Conservation (phyloP, 1,140 invertebrate genomes). For the Zelostemma sp. region DNA sequence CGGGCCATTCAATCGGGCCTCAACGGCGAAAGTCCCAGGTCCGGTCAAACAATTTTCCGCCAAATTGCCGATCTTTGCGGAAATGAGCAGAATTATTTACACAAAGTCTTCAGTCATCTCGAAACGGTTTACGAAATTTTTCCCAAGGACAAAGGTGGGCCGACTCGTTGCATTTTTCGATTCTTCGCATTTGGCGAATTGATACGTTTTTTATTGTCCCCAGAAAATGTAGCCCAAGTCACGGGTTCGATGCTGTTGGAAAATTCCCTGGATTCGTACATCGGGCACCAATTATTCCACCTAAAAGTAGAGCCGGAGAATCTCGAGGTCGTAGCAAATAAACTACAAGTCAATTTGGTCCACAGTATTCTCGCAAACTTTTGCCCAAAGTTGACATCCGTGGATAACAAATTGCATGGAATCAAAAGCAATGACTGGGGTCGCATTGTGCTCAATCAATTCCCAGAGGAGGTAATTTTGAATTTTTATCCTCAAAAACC, state of each 20-base stretch:
- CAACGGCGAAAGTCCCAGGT: neutral
- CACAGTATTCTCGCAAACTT: slow-evolving; percentile 73
- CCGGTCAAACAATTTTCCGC: slow-evolving; percentile 33
- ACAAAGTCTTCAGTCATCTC: slow-evolving; percentile 50
- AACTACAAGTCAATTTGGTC: slow-evolving; percentile 73
- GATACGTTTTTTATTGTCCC: slow-evolving; percentile 6
- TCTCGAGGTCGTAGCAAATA: slow-evolving; percentile 71
- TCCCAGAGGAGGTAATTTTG: slow-evolving; percentile 27
- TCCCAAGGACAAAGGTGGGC: slow-evolving; percentile 27
- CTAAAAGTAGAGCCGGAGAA: slow-evolving; percentile 69
- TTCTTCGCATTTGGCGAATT: slow-evolving; percentile 2
- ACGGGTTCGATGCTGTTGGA: slow-evolving; percentile 51
- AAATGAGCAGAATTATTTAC: slow-evolving; percentile 50
- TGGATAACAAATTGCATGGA: slow-evolving; percentile 39
- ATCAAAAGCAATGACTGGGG: slow-evolving; percentile 50
- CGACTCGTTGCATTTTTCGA: neutral
- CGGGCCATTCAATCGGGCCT: neutral
- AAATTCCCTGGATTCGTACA: slow-evolving; percentile 55
- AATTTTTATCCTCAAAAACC: neutral
- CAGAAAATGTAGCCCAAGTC: slow-evolving; percentile 28
- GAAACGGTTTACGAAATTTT: slow-evolving; percentile 50
- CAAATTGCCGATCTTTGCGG: slow-evolving; percentile 41
- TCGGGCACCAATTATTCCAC: slow-evolving; percentile 74
- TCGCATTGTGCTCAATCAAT: slow-evolving; percentile 56
- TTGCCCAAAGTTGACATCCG: slow-evolving; percentile 68